A percentile compares a stretch with the other conserved stretches of the same genome.
Conservation (phyloP, 2,888 invertebrate species). For the Agrochola circellaris region DNA sequence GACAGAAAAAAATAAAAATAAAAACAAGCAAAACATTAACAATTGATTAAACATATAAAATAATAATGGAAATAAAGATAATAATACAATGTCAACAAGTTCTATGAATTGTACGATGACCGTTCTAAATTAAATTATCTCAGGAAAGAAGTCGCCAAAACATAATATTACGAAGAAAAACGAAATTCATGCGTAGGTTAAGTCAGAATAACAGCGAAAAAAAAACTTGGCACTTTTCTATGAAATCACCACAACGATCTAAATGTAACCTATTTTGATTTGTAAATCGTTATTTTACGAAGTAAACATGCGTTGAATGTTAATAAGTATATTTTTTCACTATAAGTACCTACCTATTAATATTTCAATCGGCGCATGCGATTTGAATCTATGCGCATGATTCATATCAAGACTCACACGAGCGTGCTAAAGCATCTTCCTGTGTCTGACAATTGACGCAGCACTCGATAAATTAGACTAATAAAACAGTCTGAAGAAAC, state of each 20-base stretch:
- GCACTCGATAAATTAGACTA: slow-evolving; percentile 5
- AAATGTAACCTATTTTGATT: not conserved
- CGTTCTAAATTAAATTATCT: not conserved
- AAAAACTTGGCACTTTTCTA: slow-evolving; percentile 7
- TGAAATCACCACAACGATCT: not conserved
- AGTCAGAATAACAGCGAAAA: not conserved
- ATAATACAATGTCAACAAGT: no score
- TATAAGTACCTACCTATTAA: no score
- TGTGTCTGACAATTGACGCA: not conserved
- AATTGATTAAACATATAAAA: no score
- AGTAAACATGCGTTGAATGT: not conserved
- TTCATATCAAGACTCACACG: slow-evolving; percentile 13
- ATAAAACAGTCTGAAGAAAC: slow-evolving; percentile 3
- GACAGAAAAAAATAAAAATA: no score
- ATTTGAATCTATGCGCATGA: slow-evolving; percentile 9
- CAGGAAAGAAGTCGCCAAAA: not conserved
- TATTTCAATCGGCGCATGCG: slow-evolving; percentile 2
- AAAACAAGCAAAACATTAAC: no score
- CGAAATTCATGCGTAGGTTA: slow-evolving; percentile 2
- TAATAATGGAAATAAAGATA: no score
- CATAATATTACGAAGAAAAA: slow-evolving; percentile 23
- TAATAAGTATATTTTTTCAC: no score
- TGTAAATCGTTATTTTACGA: not conserved
- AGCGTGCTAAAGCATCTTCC: slow-evolving; percentile 14
- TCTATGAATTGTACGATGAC: slow-evolving; percentile 20